These are phyloP conservation scores for Tridacna gigas DNA, from an alignment of 2,888 invertebrate species.

Conservation along the genomic window DNA sequence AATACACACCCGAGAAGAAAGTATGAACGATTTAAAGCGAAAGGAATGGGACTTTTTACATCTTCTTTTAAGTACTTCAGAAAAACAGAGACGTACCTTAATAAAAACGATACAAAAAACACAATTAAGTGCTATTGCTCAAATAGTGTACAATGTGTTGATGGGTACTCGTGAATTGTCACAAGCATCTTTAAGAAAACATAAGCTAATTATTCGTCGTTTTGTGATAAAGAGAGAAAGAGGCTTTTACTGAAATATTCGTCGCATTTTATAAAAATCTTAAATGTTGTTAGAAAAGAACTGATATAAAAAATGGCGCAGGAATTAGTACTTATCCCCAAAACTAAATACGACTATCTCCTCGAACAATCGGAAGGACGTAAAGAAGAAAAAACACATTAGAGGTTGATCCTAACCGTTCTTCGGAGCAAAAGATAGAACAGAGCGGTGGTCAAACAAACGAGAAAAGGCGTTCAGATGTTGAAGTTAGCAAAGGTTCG, in stretches of 20 bases:
- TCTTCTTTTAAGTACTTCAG: constrained; percentile 29
- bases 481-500: not conserved
- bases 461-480: not conserved
- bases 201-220: constrained; percentile 34
- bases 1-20: constrained; percentile 35
- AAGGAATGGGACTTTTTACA: constrained; percentile 38
- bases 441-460: not conserved
- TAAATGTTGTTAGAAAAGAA: constrained; percentile 24
- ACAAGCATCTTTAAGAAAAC: constrained; percentile 27
- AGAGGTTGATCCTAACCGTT: not conserved
- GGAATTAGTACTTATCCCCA: constrained; percentile 45
- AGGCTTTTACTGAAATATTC: constrained; percentile 34
- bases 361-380: constrained; percentile 15
- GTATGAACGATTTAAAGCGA: constrained; percentile 22
- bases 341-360: constrained; percentile 48
- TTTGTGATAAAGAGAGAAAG: constrained; percentile 31
- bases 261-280: constrained; percentile 30
- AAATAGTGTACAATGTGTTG: constrained; percentile 34
- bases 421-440: not conserved
- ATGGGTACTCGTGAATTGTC: constrained; percentile 4
- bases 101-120: constrained; percentile 32
- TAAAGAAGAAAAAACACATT: not conserved
- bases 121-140: constrained; percentile 38
- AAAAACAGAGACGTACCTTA: constrained; percentile 34
- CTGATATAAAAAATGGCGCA: constrained; percentile 33